Evolutionary conservation across 2,888 invertebrate species (phyloP).

Genomic region (Drosophila meridiana): DNA sequence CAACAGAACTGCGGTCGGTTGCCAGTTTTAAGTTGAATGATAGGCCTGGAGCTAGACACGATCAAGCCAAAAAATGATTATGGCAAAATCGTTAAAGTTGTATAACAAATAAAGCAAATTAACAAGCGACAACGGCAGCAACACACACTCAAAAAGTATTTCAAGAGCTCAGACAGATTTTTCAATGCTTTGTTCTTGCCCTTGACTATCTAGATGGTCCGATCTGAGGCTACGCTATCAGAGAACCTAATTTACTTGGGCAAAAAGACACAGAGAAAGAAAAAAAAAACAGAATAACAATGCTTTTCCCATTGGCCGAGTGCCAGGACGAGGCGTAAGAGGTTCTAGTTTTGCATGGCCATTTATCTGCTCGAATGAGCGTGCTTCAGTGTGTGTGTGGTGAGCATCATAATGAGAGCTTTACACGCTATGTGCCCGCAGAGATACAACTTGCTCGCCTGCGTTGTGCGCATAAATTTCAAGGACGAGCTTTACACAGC

Average conservation of each 20-base stretch:
- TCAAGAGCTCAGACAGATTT: constrained; percentile 30
- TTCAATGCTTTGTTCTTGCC: constrained; percentile 24
- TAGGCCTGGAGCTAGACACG: constrained; percentile 42
- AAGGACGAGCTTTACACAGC: constrained; percentile 58
- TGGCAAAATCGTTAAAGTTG: constrained; percentile 51
- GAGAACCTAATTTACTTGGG: constrained; percentile 25
- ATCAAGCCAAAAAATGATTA: constrained; percentile 42
- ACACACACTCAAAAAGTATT: constrained; percentile 11
- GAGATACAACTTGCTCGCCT: constrained; percentile 56
- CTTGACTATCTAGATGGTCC: constrained; percentile 40
- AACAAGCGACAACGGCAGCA: constrained; percentile 8
- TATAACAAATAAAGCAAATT: constrained; percentile 15
- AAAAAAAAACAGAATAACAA: constrained; percentile 41
- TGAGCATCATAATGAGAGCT: constrained; percentile 71
- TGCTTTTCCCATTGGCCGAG: constrained; percentile 69
- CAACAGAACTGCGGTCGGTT: not conserved
- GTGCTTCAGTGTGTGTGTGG: constrained; percentile 18
- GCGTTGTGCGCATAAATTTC: constrained; percentile 75
- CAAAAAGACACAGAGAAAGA: constrained; percentile 29
- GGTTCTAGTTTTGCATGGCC: constrained; percentile 60
- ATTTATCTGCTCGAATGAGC: constrained; percentile 51
- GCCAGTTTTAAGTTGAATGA: constrained; percentile 37
- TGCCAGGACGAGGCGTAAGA: constrained; percentile 56
- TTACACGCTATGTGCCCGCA: constrained; percentile 73
- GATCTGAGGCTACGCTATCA: constrained; percentile 51